Evolutionary conservation across 2,797 vertebrate genomes (phyloP).

Genomic region (Ctenosaura bakeri): DNA sequence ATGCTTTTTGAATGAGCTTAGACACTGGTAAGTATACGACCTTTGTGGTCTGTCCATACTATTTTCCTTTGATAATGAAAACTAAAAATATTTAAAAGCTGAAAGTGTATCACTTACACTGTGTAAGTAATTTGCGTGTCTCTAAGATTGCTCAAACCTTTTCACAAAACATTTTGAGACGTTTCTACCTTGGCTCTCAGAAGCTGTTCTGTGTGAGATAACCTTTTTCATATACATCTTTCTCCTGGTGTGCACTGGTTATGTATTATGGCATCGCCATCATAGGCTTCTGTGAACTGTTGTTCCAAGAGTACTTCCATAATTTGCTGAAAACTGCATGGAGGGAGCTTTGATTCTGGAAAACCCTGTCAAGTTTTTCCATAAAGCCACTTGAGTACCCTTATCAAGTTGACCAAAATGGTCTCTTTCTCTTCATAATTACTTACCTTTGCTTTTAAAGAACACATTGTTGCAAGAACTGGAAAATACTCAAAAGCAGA

Average conservation of each 20-base stretch:
- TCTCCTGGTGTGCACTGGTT: not conserved
- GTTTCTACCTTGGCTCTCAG: not conserved
- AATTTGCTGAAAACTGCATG: not conserved
- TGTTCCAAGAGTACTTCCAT: not conserved
- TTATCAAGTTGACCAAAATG: constrained; percentile 50
- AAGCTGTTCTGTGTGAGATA: not conserved
- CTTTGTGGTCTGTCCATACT: not conserved
- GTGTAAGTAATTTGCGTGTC: not conserved
- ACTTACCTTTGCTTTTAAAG: constrained; percentile 73
- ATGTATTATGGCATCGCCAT: not conserved
- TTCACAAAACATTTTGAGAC: not conserved
- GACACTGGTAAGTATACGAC: not conserved
- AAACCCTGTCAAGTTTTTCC: fast-evolving
- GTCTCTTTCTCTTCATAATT: constrained; percentile 51
- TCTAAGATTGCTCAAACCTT: not conserved
- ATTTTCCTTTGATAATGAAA: not conserved
- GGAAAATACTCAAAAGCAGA: constrained; percentile 94
- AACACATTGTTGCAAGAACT: constrained; percentile 94
- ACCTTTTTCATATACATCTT: not conserved
- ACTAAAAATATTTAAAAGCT: not conserved
- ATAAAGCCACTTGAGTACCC: fast-evolving
- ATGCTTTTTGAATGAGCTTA: not conserved
- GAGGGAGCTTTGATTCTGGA: fast-evolving
- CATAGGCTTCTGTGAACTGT: not conserved
- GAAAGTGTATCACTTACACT: not conserved